Base-by-base conservation (phyloP, 2,113 vertebrate genomes). In the Turnix velox region DNA sequence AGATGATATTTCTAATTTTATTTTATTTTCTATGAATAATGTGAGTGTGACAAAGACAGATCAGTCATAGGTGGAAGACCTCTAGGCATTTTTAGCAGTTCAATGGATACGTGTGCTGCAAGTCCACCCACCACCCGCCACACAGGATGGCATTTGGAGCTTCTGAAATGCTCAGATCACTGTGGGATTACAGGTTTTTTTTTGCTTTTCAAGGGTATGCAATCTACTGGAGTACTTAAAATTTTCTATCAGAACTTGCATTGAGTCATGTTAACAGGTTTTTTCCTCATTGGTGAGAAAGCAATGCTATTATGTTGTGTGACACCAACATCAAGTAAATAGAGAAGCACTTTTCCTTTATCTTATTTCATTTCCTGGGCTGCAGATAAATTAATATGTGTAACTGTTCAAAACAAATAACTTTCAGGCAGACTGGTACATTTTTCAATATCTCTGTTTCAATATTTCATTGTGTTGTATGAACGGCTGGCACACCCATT, bases 191-290 rank as follows among this genome's bases (percentile, higher is more conserved):
- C 72, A 73, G 8, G n/a, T n/a, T n/a, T 67, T 19, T 35, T 74
- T 67, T 72, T 91, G 67, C 49, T 95, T 95, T 93, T 93, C 84
- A 87, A 95, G 63, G 65, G 7, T 88, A 74, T 65, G 39, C 84
- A 94, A 84, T 95, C 87, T 65, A 58, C 87, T 88, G 88, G 33
- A 91, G 84, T 95, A 54, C 78, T 93, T 90, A 55, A 65, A 82
- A 87, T 90, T 96, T 97, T 95, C 91, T 74, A 80, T 92, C 69
- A 80, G 84, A 95, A 83, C 85, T 96, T 94, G 22, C 68, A 84
- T 25, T 83, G 73, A 69, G 35, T 93, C 74, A 84, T 80, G 33
- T 92, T 92, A 85, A 90, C 43, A 61, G 62, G 55, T 68, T 71
- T 97, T 97, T 94, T 94, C 62, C 66, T 79, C 92, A 71, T 66